These are phyloP conservation scores for Lampris megalopsis DNA, from an alignment of 2,113 vertebrate species.

Conservation along the genomic window DNA sequence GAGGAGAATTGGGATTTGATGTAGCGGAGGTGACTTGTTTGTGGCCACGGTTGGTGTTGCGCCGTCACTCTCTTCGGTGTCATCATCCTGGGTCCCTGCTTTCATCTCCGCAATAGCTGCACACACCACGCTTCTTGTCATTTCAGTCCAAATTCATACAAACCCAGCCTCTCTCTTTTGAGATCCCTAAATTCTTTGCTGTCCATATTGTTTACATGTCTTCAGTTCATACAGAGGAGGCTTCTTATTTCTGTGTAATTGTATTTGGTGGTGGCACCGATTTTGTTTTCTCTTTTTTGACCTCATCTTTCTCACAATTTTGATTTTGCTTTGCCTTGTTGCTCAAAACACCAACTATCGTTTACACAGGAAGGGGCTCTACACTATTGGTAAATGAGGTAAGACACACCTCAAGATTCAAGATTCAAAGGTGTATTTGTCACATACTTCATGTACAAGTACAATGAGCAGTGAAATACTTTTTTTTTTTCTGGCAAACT, in stretches of 20 bases:
- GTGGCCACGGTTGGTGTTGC: slow-evolving; percentile 61
- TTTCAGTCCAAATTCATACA: slow-evolving; percentile 48
- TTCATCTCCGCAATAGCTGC: slow-evolving; percentile 55
- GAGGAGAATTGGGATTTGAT: slow-evolving; percentile 31
- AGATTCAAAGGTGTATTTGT: too few species aligned
- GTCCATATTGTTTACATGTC: slow-evolving; percentile 1
- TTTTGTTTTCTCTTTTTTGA: too few species aligned
- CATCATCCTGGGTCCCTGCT: slow-evolving; percentile 67
- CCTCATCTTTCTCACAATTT: too few species aligned
- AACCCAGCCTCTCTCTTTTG: slow-evolving; percentile 32
- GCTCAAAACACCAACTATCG: too few species aligned
- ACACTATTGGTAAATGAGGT: too few species aligned
- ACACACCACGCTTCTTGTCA: slow-evolving; percentile 39
- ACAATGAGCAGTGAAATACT: too few species aligned
- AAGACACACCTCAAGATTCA: too few species aligned
- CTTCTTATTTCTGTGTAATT: slow-evolving; percentile 4
- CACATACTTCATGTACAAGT: too few species aligned
- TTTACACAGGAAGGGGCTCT: too few species aligned
- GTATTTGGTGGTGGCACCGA: neutral
- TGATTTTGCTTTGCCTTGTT: too few species aligned
- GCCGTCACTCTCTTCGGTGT: slow-evolving; percentile 65
- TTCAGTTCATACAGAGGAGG: neutral
- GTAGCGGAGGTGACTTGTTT: slow-evolving; percentile 57
- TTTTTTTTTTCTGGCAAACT: too few species aligned
- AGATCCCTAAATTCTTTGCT: slow-evolving; percentile 30